Evolutionary conservation across 2,113 vertebrate species (phyloP).

Genomic region (Xiphophorus couchianus): DNA sequence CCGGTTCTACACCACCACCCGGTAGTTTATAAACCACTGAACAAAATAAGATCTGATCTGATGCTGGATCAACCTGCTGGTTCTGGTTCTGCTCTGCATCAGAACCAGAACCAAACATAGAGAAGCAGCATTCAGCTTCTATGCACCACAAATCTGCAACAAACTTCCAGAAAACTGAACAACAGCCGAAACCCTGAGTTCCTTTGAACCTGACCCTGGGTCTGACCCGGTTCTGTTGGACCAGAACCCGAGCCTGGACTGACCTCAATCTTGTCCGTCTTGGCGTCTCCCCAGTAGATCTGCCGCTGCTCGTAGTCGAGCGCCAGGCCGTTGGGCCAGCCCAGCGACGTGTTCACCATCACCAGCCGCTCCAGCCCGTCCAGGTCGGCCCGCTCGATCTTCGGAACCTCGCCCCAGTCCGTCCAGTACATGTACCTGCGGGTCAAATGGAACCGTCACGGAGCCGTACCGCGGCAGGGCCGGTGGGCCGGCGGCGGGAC

Average conservation of each 20-base stretch:
- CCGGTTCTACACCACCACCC: too few relatives aligned
- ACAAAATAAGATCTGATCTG: too few relatives aligned
- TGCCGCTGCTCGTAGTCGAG: conserved; percentile 90
- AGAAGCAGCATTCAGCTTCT: too few relatives aligned
- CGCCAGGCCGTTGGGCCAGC: conserved; percentile 97
- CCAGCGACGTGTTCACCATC: conserved; percentile 94
- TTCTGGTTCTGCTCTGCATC: too few relatives aligned
- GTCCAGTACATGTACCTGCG: conserved; percentile 98
- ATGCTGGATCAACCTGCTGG: too few relatives aligned
- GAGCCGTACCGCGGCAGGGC: neutral
- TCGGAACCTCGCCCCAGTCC: conserved; percentile 96
- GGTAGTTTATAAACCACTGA: too few relatives aligned
- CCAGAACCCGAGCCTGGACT: neutral
- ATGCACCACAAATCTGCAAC: too few relatives aligned
- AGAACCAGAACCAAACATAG: neutral
- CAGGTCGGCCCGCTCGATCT: conserved; percentile 93
- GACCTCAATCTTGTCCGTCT: conserved; percentile 89
- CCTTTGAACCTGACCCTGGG: too few relatives aligned
- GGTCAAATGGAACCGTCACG: neutral
- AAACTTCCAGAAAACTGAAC: too few relatives aligned
- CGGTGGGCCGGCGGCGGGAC: neutral
- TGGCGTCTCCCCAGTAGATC: conserved; percentile 99
- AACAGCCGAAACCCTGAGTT: neutral
- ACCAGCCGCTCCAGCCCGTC: conserved; percentile 92
- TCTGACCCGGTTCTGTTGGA: too few relatives aligned